A percentile compares a stretch with the other conserved stretches of the same genome.
These are phyloP conservation scores for Phortica magna DNA, from an alignment of 2,888 invertebrate genomes.

Conservation along the genomic window DNA sequence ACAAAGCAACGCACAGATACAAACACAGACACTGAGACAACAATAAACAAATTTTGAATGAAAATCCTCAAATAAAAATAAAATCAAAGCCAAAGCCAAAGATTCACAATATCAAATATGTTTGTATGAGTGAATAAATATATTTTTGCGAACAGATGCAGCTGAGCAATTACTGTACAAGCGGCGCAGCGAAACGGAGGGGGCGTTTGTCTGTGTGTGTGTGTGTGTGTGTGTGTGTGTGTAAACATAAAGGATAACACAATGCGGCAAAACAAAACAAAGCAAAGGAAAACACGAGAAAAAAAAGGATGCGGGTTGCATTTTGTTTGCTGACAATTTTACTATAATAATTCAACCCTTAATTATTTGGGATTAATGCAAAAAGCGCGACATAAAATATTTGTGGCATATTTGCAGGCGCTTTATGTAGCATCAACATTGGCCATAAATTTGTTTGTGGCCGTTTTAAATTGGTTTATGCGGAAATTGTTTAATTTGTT, in stretches of 20 bases:
- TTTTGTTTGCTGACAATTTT: conserved; percentile 7
- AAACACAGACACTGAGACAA: neutral
- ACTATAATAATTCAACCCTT: conserved; percentile 29
- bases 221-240: conserved; percentile 15
- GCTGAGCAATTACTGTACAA: conserved; percentile 17
- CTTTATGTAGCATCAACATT: neutral
- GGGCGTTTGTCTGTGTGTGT: conserved; percentile 16
- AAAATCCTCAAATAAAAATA: conserved; percentile 30
- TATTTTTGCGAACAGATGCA: conserved; percentile 34
- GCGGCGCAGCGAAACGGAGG: neutral
- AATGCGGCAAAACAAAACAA: conserved; percentile 3
- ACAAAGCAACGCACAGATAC: too few relatives aligned
- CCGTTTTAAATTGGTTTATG: conserved; percentile 22
- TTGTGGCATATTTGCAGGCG: conserved; percentile 20
- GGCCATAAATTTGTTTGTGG: conserved; percentile 28
- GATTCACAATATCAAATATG: conserved; percentile 6
- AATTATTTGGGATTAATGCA: conserved; percentile 28
- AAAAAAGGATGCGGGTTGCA: conserved; percentile 22
- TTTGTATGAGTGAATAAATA: too few relatives aligned
- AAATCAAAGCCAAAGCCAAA: conserved; percentile 34
- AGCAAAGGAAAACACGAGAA: neutral
- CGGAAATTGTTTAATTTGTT: conserved; percentile 33
- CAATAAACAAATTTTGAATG: conserved; percentile 32
- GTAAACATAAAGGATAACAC: conserved; percentile 31
- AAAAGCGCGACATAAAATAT: conserved; percentile 20